Evolutionary conservation across 1,140 invertebrate genomes (phyloP).

Genomic region (Drepana arcuata): DNA sequence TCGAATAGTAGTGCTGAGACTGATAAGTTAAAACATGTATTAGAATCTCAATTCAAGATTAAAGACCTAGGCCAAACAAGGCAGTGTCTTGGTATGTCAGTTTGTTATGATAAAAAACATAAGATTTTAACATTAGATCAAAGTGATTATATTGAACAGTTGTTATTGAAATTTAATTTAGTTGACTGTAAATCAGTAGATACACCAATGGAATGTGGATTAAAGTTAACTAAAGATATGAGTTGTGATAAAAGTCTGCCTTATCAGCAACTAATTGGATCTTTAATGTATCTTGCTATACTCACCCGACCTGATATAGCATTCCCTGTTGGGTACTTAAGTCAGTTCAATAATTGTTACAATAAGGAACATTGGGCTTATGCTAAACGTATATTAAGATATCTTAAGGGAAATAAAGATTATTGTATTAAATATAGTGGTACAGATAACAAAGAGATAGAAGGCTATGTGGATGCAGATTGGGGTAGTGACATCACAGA

Average conservation of each 20-base stretch:
- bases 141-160: conserved; percentile 3
- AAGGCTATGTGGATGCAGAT: conserved; percentile 4
- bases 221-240: conserved; percentile 2
- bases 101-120: conserved; percentile 4
- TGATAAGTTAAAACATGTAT: background rate
- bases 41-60: background rate
- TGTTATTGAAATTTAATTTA: conserved; percentile 5
- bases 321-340: conserved; percentile 38
- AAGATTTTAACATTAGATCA: conserved; percentile 3
- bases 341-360: conserved; percentile 35
- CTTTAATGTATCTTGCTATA: background rate
- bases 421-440: conserved; percentile 20
- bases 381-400: conserved; percentile 43
- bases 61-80: background rate
- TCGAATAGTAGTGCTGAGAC: background rate
- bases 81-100: conserved; percentile 2
- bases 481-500: conserved; percentile 1
- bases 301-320: conserved; percentile 39
- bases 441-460: conserved; percentile 1
- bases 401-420: conserved; percentile 25
- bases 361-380: conserved; percentile 33
- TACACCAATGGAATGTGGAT: conserved; percentile 2
- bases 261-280: background rate
- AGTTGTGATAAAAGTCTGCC: conserved; percentile 2
- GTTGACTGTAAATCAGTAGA: conserved; percentile 1